Base-by-base conservation (phyloP, 2,888 invertebrate genomes). In the Xanthia togata region DNA sequence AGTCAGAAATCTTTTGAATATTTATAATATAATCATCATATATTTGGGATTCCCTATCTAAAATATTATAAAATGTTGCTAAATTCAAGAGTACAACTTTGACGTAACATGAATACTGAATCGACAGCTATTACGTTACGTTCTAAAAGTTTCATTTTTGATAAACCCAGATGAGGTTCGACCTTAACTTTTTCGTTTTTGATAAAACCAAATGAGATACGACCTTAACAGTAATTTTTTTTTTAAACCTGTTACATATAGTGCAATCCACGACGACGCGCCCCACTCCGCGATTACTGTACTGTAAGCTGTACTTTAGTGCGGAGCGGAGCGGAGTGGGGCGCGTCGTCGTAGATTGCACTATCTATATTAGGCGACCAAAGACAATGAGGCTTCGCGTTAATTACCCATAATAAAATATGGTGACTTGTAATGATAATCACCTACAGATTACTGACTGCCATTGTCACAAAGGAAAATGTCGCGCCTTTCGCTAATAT, bases 1-100 rank as follows among this genome's bases (percentile, higher is more conserved):
- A 79, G 14, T 82, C 79, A 79, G 35, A 3, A 12, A 26, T 26
- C 11, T 35, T 35, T 63, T 68, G 50, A 63, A 78, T 78, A 59
- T 65, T 38, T 65, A 57, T 23, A 11, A 6, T 5, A 50, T 47
- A n/a, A 14, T 60, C 11, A 17, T 12, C 17, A 26, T 23, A 31
- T 59, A 38, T 20, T 50, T 35, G 65, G 83, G 14, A 50, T 70
- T 78, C 12, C 65, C 70, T 60, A 20, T 31, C 12, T n/a, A 50
- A 62, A 41, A 26, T 70, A n/a, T n/a, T n/a, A n/a, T n/a, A n/a
- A n/a, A n/a, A n/a, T n/a, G n/a, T n/a, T n/a, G n/a, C n/a, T n/a
- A n/a, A n/a, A n/a, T n/a, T n/a, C n/a, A n/a, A n/a, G n/a, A n/a
- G n/a, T n/a, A n/a, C n/a, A n/a, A n/a, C n/a, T n/a, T n/a, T n/a